A percentile compares a stretch with the other conserved stretches of the same genome.
Conservation (phyloP, 2,888 invertebrate genomes). For the Stenodera caucasica region DNA sequence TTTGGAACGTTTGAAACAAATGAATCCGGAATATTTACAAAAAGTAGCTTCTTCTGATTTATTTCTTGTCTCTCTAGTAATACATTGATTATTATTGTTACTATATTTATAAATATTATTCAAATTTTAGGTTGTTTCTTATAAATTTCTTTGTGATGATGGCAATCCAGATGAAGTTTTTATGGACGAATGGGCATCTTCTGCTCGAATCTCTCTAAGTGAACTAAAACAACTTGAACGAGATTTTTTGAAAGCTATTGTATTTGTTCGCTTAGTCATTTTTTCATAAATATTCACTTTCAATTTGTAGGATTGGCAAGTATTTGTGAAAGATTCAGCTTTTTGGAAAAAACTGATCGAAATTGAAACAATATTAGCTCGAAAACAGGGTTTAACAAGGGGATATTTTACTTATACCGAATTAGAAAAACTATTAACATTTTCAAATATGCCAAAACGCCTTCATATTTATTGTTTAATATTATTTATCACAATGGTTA, state of each 20-base stretch:
- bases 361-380: conserved; percentile 74
- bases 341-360: conserved; percentile 73
- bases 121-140: conserved; percentile 82
- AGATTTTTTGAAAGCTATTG: conserved; percentile 87
- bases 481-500: conserved; percentile 62
- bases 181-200: conserved; percentile 90
- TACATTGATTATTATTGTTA: not conserved
- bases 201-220: conserved; percentile 72
- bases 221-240: conserved; percentile 82
- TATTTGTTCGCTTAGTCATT: conserved; percentile 57
- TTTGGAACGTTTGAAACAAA: conserved; percentile 81
- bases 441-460: conserved; percentile 57
- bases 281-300: not conserved
- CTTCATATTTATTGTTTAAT: conserved; percentile 58
- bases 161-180: conserved; percentile 91
- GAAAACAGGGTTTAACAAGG: conserved; percentile 69
- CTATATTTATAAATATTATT: not conserved
- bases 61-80: conserved; percentile 90
- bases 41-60: conserved; percentile 86
- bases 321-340: conserved; percentile 74
- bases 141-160: conserved; percentile 92
- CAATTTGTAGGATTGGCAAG: conserved; percentile 75
- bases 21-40: conserved; percentile 82
- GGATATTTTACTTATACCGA: conserved; percentile 87
- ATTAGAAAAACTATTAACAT: conserved; percentile 62